These are phyloP conservation scores for Diachrysia chrysitis DNA, from an alignment of 2,888 invertebrate species.

Conservation along the genomic window DNA sequence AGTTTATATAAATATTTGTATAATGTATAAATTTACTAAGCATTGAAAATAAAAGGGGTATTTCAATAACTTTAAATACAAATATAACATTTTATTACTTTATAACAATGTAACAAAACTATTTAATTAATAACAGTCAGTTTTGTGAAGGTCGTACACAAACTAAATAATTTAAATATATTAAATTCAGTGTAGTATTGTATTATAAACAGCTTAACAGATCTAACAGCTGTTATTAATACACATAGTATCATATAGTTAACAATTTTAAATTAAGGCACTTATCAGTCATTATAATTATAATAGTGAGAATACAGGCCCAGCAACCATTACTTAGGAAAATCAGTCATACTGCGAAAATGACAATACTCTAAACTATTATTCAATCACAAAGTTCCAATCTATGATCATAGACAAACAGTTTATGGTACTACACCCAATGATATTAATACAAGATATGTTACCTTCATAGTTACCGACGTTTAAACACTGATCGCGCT, in stretches of 20 bases:
- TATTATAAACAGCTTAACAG: neutral
- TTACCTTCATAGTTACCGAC: no score
- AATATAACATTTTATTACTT: constrained; percentile 13
- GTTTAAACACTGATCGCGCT: no score
- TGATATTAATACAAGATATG: no score
- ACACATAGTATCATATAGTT: constrained; percentile 8
- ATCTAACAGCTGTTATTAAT: no score
- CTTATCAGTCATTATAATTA: constrained; percentile 34
- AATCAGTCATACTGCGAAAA: no score
- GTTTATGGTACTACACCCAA: no score
- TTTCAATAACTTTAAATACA: constrained; percentile 22
- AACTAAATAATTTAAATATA: constrained; percentile 10
- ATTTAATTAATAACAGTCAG: constrained; percentile 29
- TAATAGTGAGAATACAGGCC: neutral
- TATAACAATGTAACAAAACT: constrained; percentile 29
- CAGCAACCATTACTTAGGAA: no score
- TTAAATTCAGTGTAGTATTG: neutral
- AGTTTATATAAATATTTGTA: neutral
- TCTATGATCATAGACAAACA: no score
- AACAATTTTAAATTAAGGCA: constrained; percentile 33
- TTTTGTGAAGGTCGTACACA: neutral
- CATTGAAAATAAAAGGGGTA: constrained; percentile 19
- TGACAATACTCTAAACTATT: no score
- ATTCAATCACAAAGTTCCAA: no score
- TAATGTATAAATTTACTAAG: constrained; percentile 2